A percentile compares a stretch with the other conserved stretches of the same genome.
phyloP scores from a whole-genome alignment of 2,888 invertebrate genomes.

The Melanostoma scalare region DNA sequence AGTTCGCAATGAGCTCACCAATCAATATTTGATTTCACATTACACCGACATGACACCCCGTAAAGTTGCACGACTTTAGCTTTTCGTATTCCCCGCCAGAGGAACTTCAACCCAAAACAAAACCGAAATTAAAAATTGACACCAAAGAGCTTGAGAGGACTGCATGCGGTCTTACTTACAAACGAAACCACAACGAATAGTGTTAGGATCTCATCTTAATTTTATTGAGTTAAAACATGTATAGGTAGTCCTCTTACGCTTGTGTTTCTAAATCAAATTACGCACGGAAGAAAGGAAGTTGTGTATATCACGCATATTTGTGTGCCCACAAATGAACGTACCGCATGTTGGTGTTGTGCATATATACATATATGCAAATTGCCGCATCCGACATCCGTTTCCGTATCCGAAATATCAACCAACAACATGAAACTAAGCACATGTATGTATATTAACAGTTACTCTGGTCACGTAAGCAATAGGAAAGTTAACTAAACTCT shows the following conservation, averaged over 20 bases:
- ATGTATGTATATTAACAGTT: not conserved
- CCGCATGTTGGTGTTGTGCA: constrained; percentile 9
- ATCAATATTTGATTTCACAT: no score
- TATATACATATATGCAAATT: constrained; percentile 7
- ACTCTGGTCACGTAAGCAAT: constrained; percentile 20
- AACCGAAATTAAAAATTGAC: no score
- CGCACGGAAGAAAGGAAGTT: not conserved
- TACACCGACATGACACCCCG: no score
- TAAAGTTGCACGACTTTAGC: no score
- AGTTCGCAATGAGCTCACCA: no score
- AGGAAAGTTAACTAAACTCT: constrained; percentile 12
- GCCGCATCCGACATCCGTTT: constrained; percentile 1
- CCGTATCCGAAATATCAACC: not conserved
- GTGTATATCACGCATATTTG: constrained; percentile 4
- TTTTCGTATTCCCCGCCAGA: no score
- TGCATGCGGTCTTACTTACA: no score
- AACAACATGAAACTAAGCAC: not conserved
- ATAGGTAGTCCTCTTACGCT: not conserved
- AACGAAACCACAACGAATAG: no score
- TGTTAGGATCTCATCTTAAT: no score
- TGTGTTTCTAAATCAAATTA: not conserved
- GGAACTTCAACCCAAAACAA: no score
- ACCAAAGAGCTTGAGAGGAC: no score
- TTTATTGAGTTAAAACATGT: no score
- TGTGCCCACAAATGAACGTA: constrained; percentile 4